Evolutionary conservation across 2,113 vertebrate species (phyloP).

Genomic region (Pygoscelis antarcticus): DNA sequence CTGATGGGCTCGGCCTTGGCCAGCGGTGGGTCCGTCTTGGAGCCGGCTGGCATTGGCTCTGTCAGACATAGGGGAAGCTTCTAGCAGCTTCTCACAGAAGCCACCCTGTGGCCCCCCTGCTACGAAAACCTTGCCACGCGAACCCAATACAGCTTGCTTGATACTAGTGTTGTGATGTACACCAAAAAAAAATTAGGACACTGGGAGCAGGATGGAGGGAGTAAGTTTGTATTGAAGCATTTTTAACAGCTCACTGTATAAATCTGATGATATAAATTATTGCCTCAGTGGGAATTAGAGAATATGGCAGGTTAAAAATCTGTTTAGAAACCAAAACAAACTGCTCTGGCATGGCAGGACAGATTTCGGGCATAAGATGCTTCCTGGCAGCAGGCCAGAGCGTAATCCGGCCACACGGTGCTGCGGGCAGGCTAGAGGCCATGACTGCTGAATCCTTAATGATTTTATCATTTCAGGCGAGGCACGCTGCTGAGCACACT

Average conservation of each 20-base stretch:
- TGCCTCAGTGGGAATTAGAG: background rate
- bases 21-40: no score
- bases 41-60: no score
- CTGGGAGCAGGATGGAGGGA: background rate
- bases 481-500: fast-evolving
- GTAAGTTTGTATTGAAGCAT: background rate
- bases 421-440: background rate
- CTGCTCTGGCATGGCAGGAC: background rate
- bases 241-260: background rate
- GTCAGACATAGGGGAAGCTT: no score
- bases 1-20: no score
- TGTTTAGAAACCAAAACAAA: background rate
- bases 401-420: background rate
- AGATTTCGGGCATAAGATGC: background rate
- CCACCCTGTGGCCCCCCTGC: no score
- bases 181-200: background rate
- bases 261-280: background rate
- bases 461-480: background rate
- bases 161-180: background rate
- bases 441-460: background rate
- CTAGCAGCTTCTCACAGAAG: no score
- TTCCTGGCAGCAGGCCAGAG: background rate
- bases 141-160: background rate
- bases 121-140: no score
- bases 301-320: background rate